These are phyloP conservation scores for Anastrepha obliqua DNA, from an alignment of 1,140 invertebrate genomes.

Conservation along the genomic window DNA sequence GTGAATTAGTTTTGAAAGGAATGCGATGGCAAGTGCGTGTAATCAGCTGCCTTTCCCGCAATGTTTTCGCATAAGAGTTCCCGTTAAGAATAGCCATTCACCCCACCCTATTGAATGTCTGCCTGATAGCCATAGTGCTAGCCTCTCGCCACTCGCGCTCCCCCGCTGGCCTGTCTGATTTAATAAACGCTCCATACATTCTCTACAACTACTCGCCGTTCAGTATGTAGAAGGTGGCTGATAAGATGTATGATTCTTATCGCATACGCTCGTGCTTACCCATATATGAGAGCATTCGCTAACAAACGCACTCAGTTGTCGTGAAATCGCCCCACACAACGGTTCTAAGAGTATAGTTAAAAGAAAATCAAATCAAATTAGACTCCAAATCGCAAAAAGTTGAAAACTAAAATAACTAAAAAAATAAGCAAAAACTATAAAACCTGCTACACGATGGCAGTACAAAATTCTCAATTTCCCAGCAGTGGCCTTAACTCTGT, in stretches of 20 bases:
- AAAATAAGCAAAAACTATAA: neutral
- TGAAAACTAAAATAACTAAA: neutral
- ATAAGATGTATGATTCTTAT: constrained; percentile 47
- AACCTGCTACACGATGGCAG: constrained; percentile 37
- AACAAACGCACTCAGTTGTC: constrained; percentile 47
- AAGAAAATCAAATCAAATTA: neutral
- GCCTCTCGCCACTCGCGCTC: neutral
- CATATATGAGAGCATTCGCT: constrained; percentile 30
- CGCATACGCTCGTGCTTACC: constrained; percentile 32
- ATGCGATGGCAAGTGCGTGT: neutral
- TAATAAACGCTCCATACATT: neutral
- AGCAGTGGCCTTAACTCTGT: constrained; percentile 50
- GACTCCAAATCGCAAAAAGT: constrained; percentile 34
- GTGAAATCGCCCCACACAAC: constrained; percentile 18
- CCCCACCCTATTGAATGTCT: neutral
- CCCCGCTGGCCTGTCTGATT: constrained; percentile 6
- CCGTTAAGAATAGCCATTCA: constrained; percentile 37
- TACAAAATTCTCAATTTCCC: constrained; percentile 44
- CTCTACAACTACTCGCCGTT: neutral
- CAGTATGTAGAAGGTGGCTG: constrained; percentile 35
- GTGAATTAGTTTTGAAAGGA: neutral
- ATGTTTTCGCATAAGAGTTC: neutral
- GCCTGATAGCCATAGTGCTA: constrained; percentile 27
- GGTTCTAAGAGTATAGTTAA: neutral
- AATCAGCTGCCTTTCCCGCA: neutral